Base-by-base conservation (phyloP, 2,113 vertebrate genomes). In the Thamnophis sirtalis region DNA sequence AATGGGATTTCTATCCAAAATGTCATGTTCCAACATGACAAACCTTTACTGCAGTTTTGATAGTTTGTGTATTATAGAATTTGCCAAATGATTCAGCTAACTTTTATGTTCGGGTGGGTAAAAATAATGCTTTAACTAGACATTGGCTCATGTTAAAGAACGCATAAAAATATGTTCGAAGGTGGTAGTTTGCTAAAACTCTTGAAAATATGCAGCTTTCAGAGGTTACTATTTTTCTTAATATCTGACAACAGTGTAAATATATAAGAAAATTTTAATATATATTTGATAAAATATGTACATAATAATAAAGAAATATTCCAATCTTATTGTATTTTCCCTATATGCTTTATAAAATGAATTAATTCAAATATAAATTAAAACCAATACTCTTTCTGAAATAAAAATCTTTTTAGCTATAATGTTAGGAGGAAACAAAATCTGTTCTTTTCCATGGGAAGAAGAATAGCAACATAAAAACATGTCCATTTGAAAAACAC, bases 381-480 rank as follows among this genome's bases (percentile, higher is more conserved):
- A 92, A 95, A 84, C 5, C 3, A 51, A 2, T 80, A 54, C 91
- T 93, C n/a, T 88, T 88, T 84, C 85, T 89, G 90, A 60, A 89
- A 91, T n/a, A 22, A 88, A 73, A 86, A 68, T 15, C 13, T 91
- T 38, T 22, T 26, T 73, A 17, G 24, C 92, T 58, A 48, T 88
- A 48, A 86, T 93, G 58, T 13, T 19, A 26, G 68, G 19, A 43
- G 89, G 6, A 3, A 38, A 94, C n/a, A 91, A 85, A 51, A 54
- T 1, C 19, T 92, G 43, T 94, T 89, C 3, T 86, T 90, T 92
- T 68, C 93, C 86, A 58, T 43, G 54, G 93, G 84, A 49, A 84
- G 90, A 54, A 80, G 91, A 88, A 93, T 50, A 13, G 38, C 21
- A 28, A 13, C 89, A 93, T 24, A 80, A n/a, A 92, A 63, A 48